phyloP scores from a whole-genome alignment of 35 echinoderm and acorn worm species.

The Diadema setosum region DNA sequence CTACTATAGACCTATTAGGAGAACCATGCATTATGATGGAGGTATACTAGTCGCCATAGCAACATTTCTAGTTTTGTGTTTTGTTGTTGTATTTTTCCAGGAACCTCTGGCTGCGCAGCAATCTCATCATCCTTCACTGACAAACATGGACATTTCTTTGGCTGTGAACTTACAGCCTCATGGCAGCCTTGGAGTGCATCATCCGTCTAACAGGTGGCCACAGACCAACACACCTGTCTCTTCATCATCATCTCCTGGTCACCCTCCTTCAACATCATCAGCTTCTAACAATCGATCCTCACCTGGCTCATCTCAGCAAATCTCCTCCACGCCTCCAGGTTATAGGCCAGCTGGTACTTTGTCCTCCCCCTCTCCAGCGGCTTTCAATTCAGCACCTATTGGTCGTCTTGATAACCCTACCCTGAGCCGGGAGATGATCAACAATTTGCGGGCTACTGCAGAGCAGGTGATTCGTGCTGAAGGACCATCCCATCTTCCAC shows the following conservation, averaged over 20 bases:
- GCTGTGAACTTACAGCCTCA: neutral
- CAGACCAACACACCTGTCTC: neutral
- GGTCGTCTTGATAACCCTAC: constrained; percentile 4
- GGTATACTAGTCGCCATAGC: too few relatives aligned
- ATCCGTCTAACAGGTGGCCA: neutral
- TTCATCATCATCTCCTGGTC: neutral
- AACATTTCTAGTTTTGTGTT: too few relatives aligned
- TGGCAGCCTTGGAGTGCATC: neutral
- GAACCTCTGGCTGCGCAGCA: neutral
- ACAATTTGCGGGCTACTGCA: neutral
- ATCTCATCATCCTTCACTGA: neutral
- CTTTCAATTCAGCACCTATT: neutral
- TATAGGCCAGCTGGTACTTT: neutral
- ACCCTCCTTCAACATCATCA: neutral
- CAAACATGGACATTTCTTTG: neutral
- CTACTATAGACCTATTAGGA: too few relatives aligned
- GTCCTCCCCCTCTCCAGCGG: neutral
- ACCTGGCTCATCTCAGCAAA: neutral
- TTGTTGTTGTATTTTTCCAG: too few relatives aligned
- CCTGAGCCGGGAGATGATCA: neutral
- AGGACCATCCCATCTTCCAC: neutral
- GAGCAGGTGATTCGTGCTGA: neutral
- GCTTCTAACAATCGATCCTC: neutral
- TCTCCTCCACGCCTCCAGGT: neutral
- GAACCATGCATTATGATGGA: too few relatives aligned